Evolutionary conservation across 2,888 invertebrate species (phyloP), one percentile per base, ranked within the genome.

Genomic region (Hemicrepidius hirtus): DNA sequence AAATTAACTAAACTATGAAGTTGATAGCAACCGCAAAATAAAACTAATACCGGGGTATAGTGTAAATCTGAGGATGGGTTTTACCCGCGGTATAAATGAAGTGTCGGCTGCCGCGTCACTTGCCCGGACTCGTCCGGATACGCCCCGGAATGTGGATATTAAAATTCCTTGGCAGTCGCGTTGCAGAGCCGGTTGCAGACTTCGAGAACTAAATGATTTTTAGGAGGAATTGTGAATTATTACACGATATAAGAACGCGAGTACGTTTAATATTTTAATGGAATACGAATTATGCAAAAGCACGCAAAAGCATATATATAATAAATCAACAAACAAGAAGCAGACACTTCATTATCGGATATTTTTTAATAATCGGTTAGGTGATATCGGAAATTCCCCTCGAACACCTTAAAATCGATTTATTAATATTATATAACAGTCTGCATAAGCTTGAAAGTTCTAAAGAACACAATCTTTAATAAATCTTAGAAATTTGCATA

Each of bases 151-250:
- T 82, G 80, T 80, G 81, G 81, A 82, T 82, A 82, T 82, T 82
- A 82, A 82, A 82, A 82, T 83, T 82, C 83, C 81, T 82, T 71
- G 70, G 80, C 80, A 79, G 80, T 81, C 76, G 79, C 79, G 75
- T 75, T 75, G 76, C 76, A 75, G 77, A 75, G 75, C 77, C 74
- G 74, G 78, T 69, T 76, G 76, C 76, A 76, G 78, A 77, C 78
- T 77, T 76, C 76, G 77, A 78, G 79, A 78, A 79, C 81, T 81
- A 82, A 82, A 82, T 82, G 82, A 82, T 82, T 82, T 82, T 82
- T 80, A 80, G 80, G 76, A 78, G 79, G 77, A 77, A 77, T 76
- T 77, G 77, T 80, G 81, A 82, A 79, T 82, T 82, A 82, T 82
- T 80, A 80, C 79, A 71, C 78, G 77, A 78, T 77, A 78, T 75